phyloP scores from a whole-genome alignment of 1,140 invertebrate genomes.

The Sycophaga agraensis region DNA sequence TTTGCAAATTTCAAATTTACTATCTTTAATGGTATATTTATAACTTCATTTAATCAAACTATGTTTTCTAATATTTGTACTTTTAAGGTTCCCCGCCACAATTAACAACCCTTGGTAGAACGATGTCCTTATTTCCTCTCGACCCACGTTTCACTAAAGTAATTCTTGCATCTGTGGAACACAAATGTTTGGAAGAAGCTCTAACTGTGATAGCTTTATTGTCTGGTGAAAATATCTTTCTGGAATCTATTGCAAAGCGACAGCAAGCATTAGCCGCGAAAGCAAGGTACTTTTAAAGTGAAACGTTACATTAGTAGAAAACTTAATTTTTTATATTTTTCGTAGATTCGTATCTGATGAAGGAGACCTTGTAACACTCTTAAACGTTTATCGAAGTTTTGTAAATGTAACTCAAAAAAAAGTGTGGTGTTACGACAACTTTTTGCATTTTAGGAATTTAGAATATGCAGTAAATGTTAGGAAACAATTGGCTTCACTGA shows the following conservation, averaged over 20 bases:
- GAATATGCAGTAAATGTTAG: slow-evolving; percentile 79
- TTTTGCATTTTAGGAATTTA: slow-evolving; percentile 83
- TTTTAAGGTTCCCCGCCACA: slow-evolving; percentile 56
- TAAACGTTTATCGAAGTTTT: slow-evolving; percentile 87
- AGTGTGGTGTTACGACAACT: slow-evolving; percentile 91
- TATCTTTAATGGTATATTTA: too few relatives aligned
- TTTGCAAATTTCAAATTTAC: too few relatives aligned
- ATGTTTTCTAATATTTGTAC: too few relatives aligned
- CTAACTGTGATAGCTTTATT: slow-evolving; percentile 70
- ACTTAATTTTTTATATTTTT: neutral
- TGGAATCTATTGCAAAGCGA: slow-evolving; percentile 55
- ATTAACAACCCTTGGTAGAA: slow-evolving; percentile 78
- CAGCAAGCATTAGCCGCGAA: slow-evolving; percentile 46
- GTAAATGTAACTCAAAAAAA: slow-evolving; percentile 73
- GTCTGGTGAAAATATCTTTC: slow-evolving; percentile 68
- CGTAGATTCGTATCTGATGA: slow-evolving; percentile 82
- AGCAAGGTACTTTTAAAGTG: slow-evolving; percentile 38
- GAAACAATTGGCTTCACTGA: slow-evolving; percentile 80
- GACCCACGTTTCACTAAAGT: slow-evolving; percentile 89
- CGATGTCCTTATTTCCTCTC: slow-evolving; percentile 89
- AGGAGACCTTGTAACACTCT: slow-evolving; percentile 90
- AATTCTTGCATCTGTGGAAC: slow-evolving; percentile 74
- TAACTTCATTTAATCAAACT: too few relatives aligned
- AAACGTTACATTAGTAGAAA: neutral
- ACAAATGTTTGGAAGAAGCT: slow-evolving; percentile 84